Conservation (phyloP, 2,113 vertebrate genomes). For the Phaethon lepturus region DNA sequence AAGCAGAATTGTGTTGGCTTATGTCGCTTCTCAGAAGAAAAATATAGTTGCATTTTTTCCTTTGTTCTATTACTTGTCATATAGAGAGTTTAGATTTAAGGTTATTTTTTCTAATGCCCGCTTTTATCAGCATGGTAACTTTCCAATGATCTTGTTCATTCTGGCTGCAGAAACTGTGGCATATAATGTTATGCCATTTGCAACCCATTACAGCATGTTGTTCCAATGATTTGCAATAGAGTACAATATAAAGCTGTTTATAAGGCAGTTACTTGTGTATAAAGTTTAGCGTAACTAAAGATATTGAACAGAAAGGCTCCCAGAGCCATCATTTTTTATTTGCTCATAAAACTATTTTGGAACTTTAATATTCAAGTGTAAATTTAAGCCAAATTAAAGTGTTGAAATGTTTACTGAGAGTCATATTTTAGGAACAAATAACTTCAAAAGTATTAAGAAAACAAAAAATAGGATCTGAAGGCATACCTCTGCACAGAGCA, state of each 20-base stretch:
- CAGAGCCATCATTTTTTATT: background rate
- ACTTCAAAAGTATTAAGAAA: conserved; percentile 59
- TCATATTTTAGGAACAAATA: conserved; percentile 49
- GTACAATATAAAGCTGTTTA: conserved; percentile 35
- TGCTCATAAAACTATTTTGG: conserved; percentile 48
- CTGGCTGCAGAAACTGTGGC: conserved; percentile 10
- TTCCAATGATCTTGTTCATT: conserved; percentile 1
- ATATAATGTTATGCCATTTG: background rate
- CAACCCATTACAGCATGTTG: background rate
- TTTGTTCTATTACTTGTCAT: conserved; percentile 20
- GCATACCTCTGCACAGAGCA: background rate
- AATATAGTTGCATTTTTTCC: background rate
- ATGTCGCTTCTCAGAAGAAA: background rate
- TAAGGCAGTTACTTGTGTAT: conserved; percentile 16
- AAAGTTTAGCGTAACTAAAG: background rate
- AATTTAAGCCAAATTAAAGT: conserved; percentile 57
- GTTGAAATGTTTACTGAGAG: conserved; percentile 41
- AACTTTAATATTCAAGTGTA: background rate
- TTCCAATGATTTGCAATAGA: background rate
- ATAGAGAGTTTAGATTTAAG: conserved; percentile 25
- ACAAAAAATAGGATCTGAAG: conserved; percentile 16
- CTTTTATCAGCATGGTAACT: background rate
- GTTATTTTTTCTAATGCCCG: background rate
- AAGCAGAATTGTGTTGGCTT: background rate
- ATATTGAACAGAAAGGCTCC: conserved; percentile 30